Evolutionary conservation across 2,888 invertebrate species (phyloP), one percentile per base, ranked within the genome.

Genomic region (Amphipoea oculea): DNA sequence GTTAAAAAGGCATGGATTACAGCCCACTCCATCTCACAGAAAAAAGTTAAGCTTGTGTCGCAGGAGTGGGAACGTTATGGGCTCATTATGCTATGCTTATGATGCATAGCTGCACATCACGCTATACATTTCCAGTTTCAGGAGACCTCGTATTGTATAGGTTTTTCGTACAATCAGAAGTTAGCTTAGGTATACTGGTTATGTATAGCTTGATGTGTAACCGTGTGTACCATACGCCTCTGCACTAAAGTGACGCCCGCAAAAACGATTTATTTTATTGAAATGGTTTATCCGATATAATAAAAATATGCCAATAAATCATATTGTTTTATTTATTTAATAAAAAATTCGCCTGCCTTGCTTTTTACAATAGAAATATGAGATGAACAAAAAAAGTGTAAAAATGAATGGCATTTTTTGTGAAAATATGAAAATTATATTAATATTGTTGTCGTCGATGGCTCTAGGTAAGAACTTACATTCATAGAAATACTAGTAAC

Each of bases 371-470:
- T 0, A 9, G 4, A 29, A 62, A 72, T 51, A 69, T 66, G 45
- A 36, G 68, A 54, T 76, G 42, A 54, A 75, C n/a, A 29, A 40
- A 51, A 70, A 57, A 76, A 40, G n/a, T 73, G n/a, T 68, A 23
- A 76, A 76, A 63, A 74, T 79, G 67, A 66, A n/a, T 51, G 42
- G n/a, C 0, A 14, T 40, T 57, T 57, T 42, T 48, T 0, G 23
- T 67, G 60, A 42, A 79, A 73, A 65, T 62, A 78, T 85, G 80
- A 78, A 48, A 73, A 51, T 62, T 36, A 3, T 87, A 54, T 54
- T 85, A 54, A 54, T 85, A 20, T 17, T 87, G 14, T 62, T 73
- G 2, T 72, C 66, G 29, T 57, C 74, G 2, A 54, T 81, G 17
- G 54, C 5, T 66, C 5, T 83, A 2, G 51, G 86, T 84, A 68